A percentile compares a stretch with the other conserved stretches of the same genome.
Conservation (phyloP, 2,113 vertebrate genomes). For the Chascanopsetta lugubris region DNA sequence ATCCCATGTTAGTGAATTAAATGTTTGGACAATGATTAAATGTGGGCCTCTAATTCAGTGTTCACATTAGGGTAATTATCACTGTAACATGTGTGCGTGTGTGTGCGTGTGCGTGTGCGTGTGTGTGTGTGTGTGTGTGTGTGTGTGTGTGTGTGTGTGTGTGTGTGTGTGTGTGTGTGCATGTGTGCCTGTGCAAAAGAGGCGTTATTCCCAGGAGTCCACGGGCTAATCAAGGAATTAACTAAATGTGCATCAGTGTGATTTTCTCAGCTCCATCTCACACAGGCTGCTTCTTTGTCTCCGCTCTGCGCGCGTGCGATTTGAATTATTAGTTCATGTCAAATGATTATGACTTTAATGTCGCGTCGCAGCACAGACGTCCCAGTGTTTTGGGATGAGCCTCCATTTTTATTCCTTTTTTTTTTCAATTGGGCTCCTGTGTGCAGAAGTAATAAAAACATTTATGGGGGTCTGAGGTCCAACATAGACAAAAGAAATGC, state of each 20-base stretch:
- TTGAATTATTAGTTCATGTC: too few species aligned
- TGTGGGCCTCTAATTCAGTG: conserved; percentile 35
- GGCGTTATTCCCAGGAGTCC: conserved; percentile 40
- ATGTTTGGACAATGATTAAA: conserved; percentile 69
- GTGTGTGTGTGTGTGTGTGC: conserved; percentile 6
- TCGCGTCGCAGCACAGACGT: conserved; percentile 18
- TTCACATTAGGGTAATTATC: conserved; percentile 68
- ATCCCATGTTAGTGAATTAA: conserved; percentile 61
- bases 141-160: conserved; percentile 11
- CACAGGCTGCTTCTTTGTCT: conserved; percentile 17
- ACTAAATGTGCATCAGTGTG: conserved; percentile 32
- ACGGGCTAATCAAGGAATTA: conserved; percentile 62
- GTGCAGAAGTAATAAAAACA: conserved; percentile 54
- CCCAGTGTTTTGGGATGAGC: conserved; percentile 42
- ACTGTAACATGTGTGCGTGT: conserved; percentile 30
- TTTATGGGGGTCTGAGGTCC: conserved; percentile 71
- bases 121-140: neutral
- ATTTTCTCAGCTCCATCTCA: neutral
- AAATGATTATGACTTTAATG: neutral
- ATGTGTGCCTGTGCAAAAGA: neutral
- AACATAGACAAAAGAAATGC: conserved; percentile 59
- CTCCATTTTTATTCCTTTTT: conserved; percentile 14
- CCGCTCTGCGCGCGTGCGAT: too few species aligned
- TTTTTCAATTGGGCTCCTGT: conserved; percentile 38
- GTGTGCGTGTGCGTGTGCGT: conserved; percentile 9